These are phyloP conservation scores for Bradysia coprophila DNA, from an alignment of 1,140 invertebrate genomes.

Conservation along the genomic window DNA sequence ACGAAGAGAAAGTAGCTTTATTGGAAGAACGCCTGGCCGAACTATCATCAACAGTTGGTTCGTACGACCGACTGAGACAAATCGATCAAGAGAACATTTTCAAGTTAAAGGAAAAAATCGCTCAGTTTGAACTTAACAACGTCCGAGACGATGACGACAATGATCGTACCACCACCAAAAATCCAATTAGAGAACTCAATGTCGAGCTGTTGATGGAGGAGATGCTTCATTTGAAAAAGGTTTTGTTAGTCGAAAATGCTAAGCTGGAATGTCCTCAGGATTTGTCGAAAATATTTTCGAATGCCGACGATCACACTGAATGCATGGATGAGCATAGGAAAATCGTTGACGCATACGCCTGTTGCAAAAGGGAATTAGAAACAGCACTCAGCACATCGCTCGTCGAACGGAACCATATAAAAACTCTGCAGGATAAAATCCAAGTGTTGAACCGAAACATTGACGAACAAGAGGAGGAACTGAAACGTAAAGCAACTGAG, in stretches of 20 bases:
- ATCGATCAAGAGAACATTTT: slow-evolving; percentile 58
- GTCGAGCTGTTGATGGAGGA: slow-evolving; percentile 25
- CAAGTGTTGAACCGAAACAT: slow-evolving; percentile 38
- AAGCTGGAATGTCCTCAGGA: slow-evolving; percentile 31
- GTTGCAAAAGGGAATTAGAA: slow-evolving; percentile 22
- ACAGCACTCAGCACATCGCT: slow-evolving; percentile 22
- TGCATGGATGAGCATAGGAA: slow-evolving; percentile 30
- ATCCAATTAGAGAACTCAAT: slow-evolving; percentile 7
- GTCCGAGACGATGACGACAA: not conserved
- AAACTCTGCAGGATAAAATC: slow-evolving; percentile 41
- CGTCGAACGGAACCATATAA: slow-evolving; percentile 35
- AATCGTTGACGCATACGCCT: slow-evolving; percentile 26
- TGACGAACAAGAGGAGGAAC: slow-evolving; percentile 32
- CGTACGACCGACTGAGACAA: slow-evolving; percentile 51
- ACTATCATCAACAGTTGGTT: slow-evolving; percentile 56
- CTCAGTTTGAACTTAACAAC: not conserved
- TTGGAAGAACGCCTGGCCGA: slow-evolving; percentile 64
- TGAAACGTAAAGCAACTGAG: slow-evolving; percentile 29
- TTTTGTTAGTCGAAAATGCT: slow-evolving; percentile 30
- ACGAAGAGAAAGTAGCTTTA: slow-evolving; percentile 56
- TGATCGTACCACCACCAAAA: not conserved
- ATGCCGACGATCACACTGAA: slow-evolving; percentile 8
- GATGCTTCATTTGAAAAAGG: slow-evolving; percentile 32
- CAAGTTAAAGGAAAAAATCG: slow-evolving; percentile 38
- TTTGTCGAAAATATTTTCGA: slow-evolving; percentile 26